Conservation (phyloP, 2,113 vertebrate genomes). For the Pelecanus crispus region DNA sequence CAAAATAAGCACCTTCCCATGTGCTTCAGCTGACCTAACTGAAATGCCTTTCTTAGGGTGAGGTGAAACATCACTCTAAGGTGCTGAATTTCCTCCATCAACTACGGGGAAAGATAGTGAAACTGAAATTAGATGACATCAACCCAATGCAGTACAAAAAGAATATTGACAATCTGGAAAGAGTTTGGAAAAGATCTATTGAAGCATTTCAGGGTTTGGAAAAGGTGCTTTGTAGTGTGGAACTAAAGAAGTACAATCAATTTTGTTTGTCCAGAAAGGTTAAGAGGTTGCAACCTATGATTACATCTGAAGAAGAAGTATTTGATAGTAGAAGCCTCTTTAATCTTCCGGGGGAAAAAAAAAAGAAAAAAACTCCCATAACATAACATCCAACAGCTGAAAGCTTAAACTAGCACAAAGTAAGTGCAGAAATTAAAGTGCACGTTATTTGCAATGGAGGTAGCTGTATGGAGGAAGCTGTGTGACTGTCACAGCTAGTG, state of each 20-base stretch:
- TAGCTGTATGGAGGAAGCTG: background rate
- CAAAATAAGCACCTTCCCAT: background rate
- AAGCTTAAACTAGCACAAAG: background rate
- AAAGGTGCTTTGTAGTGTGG: background rate
- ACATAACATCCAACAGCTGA: background rate
- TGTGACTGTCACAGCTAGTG: background rate
- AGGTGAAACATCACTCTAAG: background rate
- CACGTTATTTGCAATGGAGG: background rate
- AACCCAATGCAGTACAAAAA: background rate
- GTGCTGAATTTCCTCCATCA: background rate
- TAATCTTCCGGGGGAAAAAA: background rate
- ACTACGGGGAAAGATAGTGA: background rate
- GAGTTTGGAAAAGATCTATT: background rate
- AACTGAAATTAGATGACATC: background rate
- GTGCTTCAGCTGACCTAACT: background rate
- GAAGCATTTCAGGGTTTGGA: background rate
- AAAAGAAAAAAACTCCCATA: fast-evolving
- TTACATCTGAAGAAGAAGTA: background rate
- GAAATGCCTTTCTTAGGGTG: background rate
- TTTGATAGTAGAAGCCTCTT: background rate
- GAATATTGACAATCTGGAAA: background rate
- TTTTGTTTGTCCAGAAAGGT: conserved; percentile 2
- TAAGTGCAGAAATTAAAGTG: background rate
- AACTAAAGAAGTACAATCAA: background rate
- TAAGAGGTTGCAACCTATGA: background rate